A percentile compares a stretch with the other conserved stretches of the same genome.
These are phyloP conservation scores for Tricholaema leucomelas DNA, from an alignment of 2,113 vertebrate genomes.

Conservation along the genomic window DNA sequence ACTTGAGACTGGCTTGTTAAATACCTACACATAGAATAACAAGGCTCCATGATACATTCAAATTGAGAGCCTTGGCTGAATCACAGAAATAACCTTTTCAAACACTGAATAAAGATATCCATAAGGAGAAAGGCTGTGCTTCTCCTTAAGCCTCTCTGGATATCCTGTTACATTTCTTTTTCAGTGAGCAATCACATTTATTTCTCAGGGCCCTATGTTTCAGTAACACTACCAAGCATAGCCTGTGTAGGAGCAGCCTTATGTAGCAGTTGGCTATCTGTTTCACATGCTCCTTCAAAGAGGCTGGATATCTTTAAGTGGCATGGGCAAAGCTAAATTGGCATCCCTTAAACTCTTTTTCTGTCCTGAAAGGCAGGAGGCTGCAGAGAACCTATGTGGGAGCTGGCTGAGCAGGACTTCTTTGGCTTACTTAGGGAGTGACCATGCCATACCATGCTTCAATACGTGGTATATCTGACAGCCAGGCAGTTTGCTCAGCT, in stretches of 20 bases:
- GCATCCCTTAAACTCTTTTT: neutral
- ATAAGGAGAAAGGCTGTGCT: neutral
- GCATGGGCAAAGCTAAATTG: neutral
- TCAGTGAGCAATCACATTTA: neutral
- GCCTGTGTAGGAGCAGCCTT: neutral
- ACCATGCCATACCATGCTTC: too few relatives aligned
- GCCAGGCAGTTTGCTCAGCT: neutral
- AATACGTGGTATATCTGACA: neutral
- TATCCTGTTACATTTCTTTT: neutral
- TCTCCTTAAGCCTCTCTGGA: neutral
- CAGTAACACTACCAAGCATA: neutral
- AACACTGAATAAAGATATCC: neutral
- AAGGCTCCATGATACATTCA: accelerated
- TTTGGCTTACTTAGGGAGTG: neutral
- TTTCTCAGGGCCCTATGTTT: neutral
- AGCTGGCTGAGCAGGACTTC: neutral
- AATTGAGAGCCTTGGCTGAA: neutral
- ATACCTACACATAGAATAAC: neutral
- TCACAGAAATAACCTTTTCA: neutral
- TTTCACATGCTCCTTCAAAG: accelerated
- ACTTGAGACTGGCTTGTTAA: neutral
- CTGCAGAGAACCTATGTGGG: accelerated
- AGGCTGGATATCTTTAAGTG: neutral
- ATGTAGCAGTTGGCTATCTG: neutral
- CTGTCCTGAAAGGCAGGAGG: neutral